Conservation (phyloP, 64 coral and sea anemone genomes). For the Montipora cactus region DNA sequence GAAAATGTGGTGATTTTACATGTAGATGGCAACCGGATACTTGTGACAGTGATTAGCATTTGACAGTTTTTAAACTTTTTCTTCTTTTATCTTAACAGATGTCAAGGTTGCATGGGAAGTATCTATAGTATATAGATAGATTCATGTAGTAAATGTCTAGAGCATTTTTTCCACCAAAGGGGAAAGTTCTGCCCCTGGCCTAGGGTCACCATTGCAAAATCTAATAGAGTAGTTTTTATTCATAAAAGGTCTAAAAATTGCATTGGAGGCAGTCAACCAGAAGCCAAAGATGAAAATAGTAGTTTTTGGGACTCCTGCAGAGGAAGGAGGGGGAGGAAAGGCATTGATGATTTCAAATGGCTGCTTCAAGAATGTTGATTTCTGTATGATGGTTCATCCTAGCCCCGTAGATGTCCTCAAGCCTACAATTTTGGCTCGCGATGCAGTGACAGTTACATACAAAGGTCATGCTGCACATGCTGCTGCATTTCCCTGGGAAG, state of each 20-base stretch:
- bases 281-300: slow-evolving; percentile 58
- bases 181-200: too few relatives aligned
- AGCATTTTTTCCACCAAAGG: too few relatives aligned
- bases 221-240: neutral
- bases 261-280: slow-evolving; percentile 37
- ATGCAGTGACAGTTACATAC: slow-evolving; percentile 66
- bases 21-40: neutral
- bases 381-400: slow-evolving; percentile 91
- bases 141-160: too few relatives aligned
- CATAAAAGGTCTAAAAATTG: slow-evolving; percentile 56
- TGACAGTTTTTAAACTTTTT: too few relatives aligned
- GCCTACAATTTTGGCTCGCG: slow-evolving; percentile 30
- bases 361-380: slow-evolving; percentile 90
- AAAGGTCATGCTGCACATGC: slow-evolving; percentile 73
- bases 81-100: too few relatives aligned
- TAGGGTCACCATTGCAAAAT: neutral
- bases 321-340: slow-evolving; percentile 87
- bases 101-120: too few relatives aligned
- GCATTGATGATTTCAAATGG: slow-evolving; percentile 82
- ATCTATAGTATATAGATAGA: too few relatives aligned
- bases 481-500: slow-evolving; percentile 85
- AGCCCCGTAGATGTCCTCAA: slow-evolving; percentile 54
- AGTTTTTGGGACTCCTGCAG: slow-evolving; percentile 84
- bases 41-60: too few relatives aligned
- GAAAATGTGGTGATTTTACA: too few relatives aligned